Evolutionary conservation across 2,888 invertebrate species (phyloP), one percentile per base, ranked within the genome.

Genomic region (Latrodectus elegans): DNA sequence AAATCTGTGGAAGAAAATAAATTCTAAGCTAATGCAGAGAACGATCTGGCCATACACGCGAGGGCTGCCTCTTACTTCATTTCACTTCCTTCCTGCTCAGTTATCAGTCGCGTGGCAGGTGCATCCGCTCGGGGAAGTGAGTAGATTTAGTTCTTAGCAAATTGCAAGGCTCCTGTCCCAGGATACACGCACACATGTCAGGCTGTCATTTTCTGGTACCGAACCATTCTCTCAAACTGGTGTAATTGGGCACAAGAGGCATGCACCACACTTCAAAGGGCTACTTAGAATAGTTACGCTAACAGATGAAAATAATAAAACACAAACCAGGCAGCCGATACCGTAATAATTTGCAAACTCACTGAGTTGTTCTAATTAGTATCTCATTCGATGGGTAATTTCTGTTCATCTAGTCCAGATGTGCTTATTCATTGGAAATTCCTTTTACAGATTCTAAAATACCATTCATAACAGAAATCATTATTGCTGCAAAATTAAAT

Each of bases 41-140:
- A n/a, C 8, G 60, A 60, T 60, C 60, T 60, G n/a, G 12, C n/a
- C 12, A 15, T 12, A n/a, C 60, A 60, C 60, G 60, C 60, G 10
- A 60, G 60, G n/a, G n/a, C 12, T 60, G 10, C n/a, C 38, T 38
- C 38, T 6, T 38, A 38, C 60, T 60, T 60, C 60, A 60, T 17
- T 60, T 72, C 60, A 72, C 82, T 82, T 82, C 82, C 82, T 82
- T 82, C 72, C 77, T 65, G 84, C 77, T 49, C 53, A 10, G 67
- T 64, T 87, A 87, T 87, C 86, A 81, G 86, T 81, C 86, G 86
- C 86, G 86, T 87, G 86, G 86, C 86, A 87, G 86, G 86, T 87
- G 86, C 86, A 81, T 87, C 86, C 86, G 49, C 49, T n/a, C 51
- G 6, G 55, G 70, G 26, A 64, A 22, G 74, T 49, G 73, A 75